phyloP scores from a whole-genome alignment of 2,113 vertebrate genomes.

The cattle (Bos taurus) region DNA sequence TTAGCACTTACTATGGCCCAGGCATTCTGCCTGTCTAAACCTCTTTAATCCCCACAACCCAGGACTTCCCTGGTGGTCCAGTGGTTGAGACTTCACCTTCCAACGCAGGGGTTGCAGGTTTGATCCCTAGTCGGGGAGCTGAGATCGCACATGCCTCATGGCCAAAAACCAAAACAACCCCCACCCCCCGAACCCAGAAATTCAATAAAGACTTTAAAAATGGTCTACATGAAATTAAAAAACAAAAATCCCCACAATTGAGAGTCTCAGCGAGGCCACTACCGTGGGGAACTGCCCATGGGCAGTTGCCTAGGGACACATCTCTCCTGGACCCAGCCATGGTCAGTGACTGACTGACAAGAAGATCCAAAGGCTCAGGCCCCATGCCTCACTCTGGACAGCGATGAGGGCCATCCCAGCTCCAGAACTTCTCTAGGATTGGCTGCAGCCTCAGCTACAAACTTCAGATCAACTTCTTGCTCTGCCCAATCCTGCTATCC shows the following conservation, averaged over 20 bases:
- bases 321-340: background rate
- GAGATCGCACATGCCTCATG: background rate
- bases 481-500: background rate
- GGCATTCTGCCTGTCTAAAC: background rate
- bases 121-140: background rate
- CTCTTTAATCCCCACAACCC: background rate
- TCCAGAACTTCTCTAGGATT: background rate
- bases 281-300: background rate
- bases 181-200: background rate
- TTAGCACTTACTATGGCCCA: background rate
- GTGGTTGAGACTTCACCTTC: background rate
- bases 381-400: background rate
- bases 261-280: background rate
- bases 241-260: background rate
- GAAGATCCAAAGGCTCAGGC: background rate
- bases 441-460: background rate
- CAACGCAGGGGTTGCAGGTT: background rate
- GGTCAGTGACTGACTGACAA: background rate
- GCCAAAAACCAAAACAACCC: background rate
- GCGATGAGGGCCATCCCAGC: background rate
- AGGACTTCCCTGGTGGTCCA: background rate
- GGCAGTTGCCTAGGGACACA: background rate
- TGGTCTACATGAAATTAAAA: background rate
- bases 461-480: background rate
- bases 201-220: background rate